phyloP scores from a whole-genome alignment of 1,140 invertebrate genomes.

The Ceratitis capitata region DNA sequence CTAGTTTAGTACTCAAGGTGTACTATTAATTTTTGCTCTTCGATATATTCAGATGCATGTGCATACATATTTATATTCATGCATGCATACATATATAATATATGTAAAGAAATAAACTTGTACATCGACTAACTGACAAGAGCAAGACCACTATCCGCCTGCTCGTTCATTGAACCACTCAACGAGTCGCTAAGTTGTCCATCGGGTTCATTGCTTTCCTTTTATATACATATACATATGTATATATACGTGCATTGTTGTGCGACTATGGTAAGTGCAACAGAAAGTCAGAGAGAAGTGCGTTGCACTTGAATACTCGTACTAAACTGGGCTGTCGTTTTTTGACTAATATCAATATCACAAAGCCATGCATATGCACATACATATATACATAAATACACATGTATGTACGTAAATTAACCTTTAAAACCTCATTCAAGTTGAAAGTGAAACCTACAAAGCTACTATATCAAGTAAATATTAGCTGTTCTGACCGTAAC shows the following conservation, averaged over 20 bases:
- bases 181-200: neutral
- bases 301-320: neutral
- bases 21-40: too few relatives aligned
- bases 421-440: neutral
- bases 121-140: neutral
- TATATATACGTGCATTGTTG: neutral
- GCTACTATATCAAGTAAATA: too few relatives aligned
- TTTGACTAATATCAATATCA: neutral
- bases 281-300: neutral
- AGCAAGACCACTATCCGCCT: neutral
- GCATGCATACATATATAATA: too few relatives aligned
- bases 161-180: conserved; percentile 5
- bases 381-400: neutral
- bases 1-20: too few relatives aligned
- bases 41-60: too few relatives aligned
- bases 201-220: conserved; percentile 16
- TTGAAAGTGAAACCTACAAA: conserved; percentile 12
- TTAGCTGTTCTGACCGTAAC: too few relatives aligned
- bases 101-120: too few relatives aligned
- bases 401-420: neutral
- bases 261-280: neutral
- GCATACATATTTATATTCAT: too few relatives aligned
- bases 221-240: neutral
- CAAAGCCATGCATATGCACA: neutral
- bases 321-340: neutral